A percentile compares a stretch with the other conserved stretches of the same genome.
phyloP scores from a whole-genome alignment of 2,113 vertebrate genomes.

The Nerophis ophidion region DNA sequence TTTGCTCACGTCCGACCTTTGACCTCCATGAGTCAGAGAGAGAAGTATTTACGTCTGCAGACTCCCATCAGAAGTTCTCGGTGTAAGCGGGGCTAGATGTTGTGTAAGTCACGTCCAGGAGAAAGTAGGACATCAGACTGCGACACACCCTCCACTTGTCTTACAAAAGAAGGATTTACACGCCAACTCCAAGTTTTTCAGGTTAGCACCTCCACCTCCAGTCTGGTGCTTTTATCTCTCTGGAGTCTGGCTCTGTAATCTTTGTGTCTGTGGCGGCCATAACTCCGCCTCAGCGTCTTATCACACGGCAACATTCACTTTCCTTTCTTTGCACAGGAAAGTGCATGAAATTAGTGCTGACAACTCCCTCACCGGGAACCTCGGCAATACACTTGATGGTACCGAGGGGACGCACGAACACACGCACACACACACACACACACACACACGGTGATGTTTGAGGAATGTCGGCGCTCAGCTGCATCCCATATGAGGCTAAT shows the following conservation, averaged over 20 bases:
- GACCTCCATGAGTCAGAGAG: not conserved
- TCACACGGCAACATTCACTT: slow-evolving; percentile 20
- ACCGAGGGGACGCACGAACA: slow-evolving; percentile 15
- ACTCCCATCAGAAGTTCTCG: not conserved
- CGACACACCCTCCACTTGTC: slow-evolving; percentile 35
- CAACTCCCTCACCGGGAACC: slow-evolving; percentile 11
- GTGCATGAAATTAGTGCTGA: not conserved
- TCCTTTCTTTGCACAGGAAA: not conserved
- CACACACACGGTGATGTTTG: slow-evolving; percentile 6
- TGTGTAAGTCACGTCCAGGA: not conserved
- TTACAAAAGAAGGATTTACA: slow-evolving; percentile 11
- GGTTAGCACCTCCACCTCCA: slow-evolving; percentile 5
- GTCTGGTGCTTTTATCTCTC: slow-evolving; percentile 6
- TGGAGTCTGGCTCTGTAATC: not conserved
- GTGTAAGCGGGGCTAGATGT: not conserved
- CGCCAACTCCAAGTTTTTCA: slow-evolving; percentile 2
- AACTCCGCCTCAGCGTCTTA: slow-evolving; percentile 16
- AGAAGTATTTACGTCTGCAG: not conserved
- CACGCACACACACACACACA: slow-evolving; percentile 7
- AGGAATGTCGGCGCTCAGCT: slow-evolving; percentile 28
- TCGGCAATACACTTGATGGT: slow-evolving; percentile 36
- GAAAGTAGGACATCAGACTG: not conserved
- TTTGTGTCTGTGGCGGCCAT: slow-evolving; percentile 1
- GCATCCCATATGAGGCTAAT: slow-evolving; percentile 41
- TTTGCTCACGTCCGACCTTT: slow-evolving; percentile 4